phyloP scores from a whole-genome alignment of 1,140 invertebrate species.

The Drosophila orena region DNA sequence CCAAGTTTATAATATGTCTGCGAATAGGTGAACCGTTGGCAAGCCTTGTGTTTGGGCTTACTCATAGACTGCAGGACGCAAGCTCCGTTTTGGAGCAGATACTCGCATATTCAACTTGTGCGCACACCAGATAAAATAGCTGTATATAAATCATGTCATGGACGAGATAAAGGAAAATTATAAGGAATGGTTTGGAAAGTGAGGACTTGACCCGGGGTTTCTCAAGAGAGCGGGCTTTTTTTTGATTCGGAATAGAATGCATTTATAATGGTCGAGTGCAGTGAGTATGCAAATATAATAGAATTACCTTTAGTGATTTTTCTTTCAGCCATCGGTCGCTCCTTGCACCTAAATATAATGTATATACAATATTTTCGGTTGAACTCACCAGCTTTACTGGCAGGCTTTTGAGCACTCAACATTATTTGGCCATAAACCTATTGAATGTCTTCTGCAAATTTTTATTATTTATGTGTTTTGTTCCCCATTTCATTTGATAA shows the following conservation, averaged over 20 bases:
- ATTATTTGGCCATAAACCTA: neutral
- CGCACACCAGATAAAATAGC: constrained; percentile 63
- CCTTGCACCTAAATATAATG: constrained; percentile 1
- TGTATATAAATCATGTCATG: constrained; percentile 80
- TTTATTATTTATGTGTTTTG: neutral
- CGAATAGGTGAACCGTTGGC: constrained; percentile 40
- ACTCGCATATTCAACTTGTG: constrained; percentile 52
- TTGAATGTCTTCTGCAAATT: neutral
- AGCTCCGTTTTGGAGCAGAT: constrained; percentile 26
- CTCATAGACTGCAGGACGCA: constrained; percentile 10
- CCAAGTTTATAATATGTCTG: constrained; percentile 23
- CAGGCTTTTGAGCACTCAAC: constrained; percentile 2
- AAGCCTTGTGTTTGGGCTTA: constrained; percentile 49
- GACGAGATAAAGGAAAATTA: constrained; percentile 62
- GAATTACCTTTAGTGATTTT: constrained; percentile 47
- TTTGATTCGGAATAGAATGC: constrained; percentile 45
- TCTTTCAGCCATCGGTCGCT: neutral
- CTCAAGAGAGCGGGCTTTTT: constrained; percentile 30
- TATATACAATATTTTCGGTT: neutral
- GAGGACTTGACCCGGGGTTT: neutral
- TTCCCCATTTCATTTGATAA: neutral
- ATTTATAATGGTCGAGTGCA: constrained; percentile 42
- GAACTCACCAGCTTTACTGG: neutral
- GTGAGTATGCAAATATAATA: constrained; percentile 53
- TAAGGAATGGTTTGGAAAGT: constrained; percentile 3